Percentiles rank a stretch among this genome's conserved stretches.
Conservation (phyloP, 2,797 vertebrate species). For the Hypotaenidia okinawae region DNA sequence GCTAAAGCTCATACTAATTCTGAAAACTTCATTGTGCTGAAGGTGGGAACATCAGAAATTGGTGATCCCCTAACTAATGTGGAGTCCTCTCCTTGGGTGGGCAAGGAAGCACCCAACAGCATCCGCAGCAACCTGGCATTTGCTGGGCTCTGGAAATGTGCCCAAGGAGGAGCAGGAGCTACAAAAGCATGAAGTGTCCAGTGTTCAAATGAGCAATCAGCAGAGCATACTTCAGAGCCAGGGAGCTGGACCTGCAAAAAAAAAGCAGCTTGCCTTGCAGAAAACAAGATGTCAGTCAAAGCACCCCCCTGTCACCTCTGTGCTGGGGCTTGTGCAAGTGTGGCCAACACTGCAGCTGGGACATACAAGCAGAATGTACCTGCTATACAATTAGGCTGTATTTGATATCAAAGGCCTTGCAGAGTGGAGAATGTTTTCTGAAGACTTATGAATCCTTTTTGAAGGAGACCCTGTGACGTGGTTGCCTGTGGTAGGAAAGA, state of each 20-base stretch:
- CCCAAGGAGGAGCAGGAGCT: background rate
- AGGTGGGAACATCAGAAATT: background rate
- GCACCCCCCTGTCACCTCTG: background rate
- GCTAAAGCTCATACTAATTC: background rate
- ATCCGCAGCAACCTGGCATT: accelerated
- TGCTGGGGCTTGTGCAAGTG: background rate
- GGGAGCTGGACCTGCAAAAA: background rate
- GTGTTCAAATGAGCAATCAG: background rate
- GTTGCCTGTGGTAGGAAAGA: background rate
- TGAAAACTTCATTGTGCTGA: background rate
- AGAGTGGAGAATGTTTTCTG: background rate
- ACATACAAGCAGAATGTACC: background rate
- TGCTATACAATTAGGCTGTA: background rate
- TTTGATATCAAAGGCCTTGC: background rate
- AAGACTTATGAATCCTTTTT: background rate
- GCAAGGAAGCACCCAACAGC: background rate
- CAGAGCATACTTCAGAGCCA: background rate
- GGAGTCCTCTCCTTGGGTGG: accelerated
- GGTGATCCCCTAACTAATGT: background rate
- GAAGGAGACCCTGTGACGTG: background rate
- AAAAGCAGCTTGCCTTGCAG: background rate
- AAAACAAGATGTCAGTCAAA: background rate
- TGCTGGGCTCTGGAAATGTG: conserved; percentile 3
- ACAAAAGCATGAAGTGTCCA: background rate
- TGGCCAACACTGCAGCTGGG: background rate